Evolutionary conservation across 2,113 vertebrate species (phyloP), one percentile per base, ranked within the genome.

Genomic region (Leptocoma aspasia): DNA sequence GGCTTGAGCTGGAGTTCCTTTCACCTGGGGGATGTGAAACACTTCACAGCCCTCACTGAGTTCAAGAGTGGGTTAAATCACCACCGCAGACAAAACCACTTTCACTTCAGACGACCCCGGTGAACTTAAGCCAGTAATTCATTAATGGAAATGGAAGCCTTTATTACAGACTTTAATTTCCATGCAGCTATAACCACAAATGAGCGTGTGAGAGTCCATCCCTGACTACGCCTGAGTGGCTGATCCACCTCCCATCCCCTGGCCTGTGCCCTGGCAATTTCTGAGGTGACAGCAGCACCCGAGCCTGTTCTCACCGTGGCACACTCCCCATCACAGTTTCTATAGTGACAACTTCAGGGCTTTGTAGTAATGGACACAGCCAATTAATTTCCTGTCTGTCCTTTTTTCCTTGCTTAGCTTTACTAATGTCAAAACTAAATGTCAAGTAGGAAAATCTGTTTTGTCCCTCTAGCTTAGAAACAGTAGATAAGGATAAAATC

Each of bases 311-410:
- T 88, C 78, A 3, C 85, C 61, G 31, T 63, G 60, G 56, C 82
- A 71, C 56, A 7, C 68, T 95, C 86, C 93, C 89, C 84, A 24
- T 41, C 75, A 59, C 54, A 84, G 93, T 90, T 93, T 85, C 96
- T 92, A 65, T 73, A 91, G 90, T n/a, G 71, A 96, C 81, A 72
- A 83, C 85, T 91, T 72, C 93, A 86, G 81, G 59, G 10, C 85
- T 82, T 72, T 49, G 12, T 78, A 72, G 73, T 68, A 96, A 96
- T 92, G 94, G 94, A 92, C 95, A 93, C 77, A 71, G 90, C 80
- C 95, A 96, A 96, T 95, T 97, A 96, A 95, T 87, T 95, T 73
- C 76, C 89, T 92, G 79, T 73, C 87, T 87, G 13, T 92, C 80
- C 68, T 94, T 96, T 95, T 37, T 47, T 65, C 87, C 69, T 81